Evolutionary conservation across 1,140 invertebrate species (phyloP).

Genomic region (Drosophila parvula): DNA sequence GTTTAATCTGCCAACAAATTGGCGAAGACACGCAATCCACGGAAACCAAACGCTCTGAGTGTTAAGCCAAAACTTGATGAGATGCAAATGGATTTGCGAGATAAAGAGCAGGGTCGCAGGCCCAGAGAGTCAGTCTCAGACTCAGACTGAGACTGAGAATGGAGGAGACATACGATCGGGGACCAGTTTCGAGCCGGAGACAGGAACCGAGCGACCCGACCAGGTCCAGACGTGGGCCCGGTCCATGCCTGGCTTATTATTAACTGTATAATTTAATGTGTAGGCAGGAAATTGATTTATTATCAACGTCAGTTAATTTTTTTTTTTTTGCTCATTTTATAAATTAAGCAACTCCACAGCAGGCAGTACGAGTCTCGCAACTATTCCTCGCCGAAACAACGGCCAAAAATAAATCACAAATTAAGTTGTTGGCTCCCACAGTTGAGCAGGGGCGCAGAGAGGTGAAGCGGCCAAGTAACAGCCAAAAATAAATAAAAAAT

Average conservation of each 20-base stretch:
- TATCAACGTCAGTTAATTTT: conserved; percentile 79
- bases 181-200: conserved; percentile 5
- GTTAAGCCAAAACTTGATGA: conserved; percentile 71
- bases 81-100: conserved; percentile 78
- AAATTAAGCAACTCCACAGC: conserved; percentile 70
- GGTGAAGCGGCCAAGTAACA: conserved; percentile 34
- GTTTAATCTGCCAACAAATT: conserved; percentile 80
- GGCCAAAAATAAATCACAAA: conserved; percentile 69
- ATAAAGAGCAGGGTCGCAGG: conserved; percentile 61
- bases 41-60: conserved; percentile 40
- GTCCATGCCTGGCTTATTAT: conserved; percentile 73
- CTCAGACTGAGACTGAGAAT: conserved; percentile 9
- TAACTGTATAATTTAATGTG: conserved; percentile 81
- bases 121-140: neutral
- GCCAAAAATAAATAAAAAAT: conserved; percentile 47
- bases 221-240: conserved; percentile 60
- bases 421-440: conserved; percentile 81
- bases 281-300: conserved; percentile 82
- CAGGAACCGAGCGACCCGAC: conserved; percentile 8
- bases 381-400: conserved; percentile 29
- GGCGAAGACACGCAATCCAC: conserved; percentile 76
- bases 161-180: conserved; percentile 5
- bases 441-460: conserved; percentile 45
- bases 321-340: conserved; percentile 66
- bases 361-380: conserved; percentile 58